These are phyloP conservation scores for Hybos culiciformis DNA, from an alignment of 2,888 invertebrate species.

Conservation along the genomic window DNA sequence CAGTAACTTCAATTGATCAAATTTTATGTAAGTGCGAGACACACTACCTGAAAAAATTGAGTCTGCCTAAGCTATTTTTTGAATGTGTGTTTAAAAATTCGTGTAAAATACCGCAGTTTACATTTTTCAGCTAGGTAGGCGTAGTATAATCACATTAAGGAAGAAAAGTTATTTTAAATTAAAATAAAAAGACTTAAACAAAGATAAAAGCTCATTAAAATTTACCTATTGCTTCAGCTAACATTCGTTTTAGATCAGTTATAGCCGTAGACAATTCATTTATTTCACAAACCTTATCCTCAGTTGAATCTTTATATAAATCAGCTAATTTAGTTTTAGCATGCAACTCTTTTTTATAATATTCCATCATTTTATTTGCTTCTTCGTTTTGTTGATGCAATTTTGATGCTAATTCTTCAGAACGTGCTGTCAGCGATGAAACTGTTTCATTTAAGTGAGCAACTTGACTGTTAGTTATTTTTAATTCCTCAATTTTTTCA, in stretches of 20 bases:
- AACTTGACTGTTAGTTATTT: conserved; percentile 54
- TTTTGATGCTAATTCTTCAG: conserved; percentile 55
- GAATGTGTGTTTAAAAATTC: no score
- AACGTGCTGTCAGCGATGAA: conserved; percentile 49
- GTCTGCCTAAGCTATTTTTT: no score
- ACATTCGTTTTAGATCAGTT: conserved; percentile 55
- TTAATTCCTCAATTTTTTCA: conserved; percentile 66
- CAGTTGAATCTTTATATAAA: conserved; percentile 67
- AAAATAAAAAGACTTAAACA: no score
- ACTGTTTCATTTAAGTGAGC: conserved; percentile 55
- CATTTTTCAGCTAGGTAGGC: no score
- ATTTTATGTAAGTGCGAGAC: no score
- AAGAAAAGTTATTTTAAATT: no score
- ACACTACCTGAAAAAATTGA: no score
- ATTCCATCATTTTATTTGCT: conserved; percentile 52
- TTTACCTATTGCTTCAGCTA: conserved; percentile 67
- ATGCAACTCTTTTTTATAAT: conserved; percentile 64
- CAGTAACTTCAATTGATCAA: no score
- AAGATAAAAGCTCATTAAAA: no score
- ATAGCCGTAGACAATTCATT: conserved; percentile 65
- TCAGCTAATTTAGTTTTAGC: conserved; percentile 75
- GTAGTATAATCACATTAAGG: no score
- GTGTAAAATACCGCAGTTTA: no score
- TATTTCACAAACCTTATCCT: conserved; percentile 63
- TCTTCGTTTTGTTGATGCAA: conserved; percentile 60